Conservation (phyloP, 2,888 invertebrate species). For the Merodon equestris region DNA sequence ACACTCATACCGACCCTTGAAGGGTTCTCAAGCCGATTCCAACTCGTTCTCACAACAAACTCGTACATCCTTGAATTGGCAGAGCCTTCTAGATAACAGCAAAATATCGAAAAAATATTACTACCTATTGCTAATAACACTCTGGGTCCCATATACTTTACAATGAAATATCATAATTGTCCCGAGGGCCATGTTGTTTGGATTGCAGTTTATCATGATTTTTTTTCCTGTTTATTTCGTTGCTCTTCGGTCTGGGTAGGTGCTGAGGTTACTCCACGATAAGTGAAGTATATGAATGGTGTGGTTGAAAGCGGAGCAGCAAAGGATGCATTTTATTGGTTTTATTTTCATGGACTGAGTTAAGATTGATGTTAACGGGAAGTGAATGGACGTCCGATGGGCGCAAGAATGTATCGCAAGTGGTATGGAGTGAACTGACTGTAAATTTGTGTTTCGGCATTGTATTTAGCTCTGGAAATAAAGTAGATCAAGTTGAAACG, state of each 20-base stretch:
- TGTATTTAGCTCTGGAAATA: slow-evolving; percentile 54
- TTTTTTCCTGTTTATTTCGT: slow-evolving; percentile 12
- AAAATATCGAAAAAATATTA: slow-evolving; percentile 30
- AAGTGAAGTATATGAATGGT: slow-evolving; percentile 17
- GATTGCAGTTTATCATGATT: slow-evolving; percentile 74
- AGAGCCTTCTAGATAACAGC: slow-evolving; percentile 52
- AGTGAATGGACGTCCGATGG: slow-evolving; percentile 72
- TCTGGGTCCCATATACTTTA: slow-evolving; percentile 76
- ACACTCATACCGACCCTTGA: slow-evolving; percentile 4
- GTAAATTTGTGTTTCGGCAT: slow-evolving; percentile 43
- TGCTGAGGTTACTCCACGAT: slow-evolving; percentile 36
- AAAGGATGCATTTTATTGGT: slow-evolving; percentile 33
- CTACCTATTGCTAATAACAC: slow-evolving; percentile 62
- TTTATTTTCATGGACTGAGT: slow-evolving; percentile 29
- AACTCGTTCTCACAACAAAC: slow-evolving; percentile 29
- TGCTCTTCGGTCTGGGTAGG: slow-evolving; percentile 26
- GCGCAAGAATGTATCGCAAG: slow-evolving; percentile 22
- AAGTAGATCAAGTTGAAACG: slow-evolving; percentile 61
- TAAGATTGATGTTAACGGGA: slow-evolving; percentile 79
- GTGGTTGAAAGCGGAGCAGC: slow-evolving; percentile 16
- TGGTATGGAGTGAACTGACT: slow-evolving; percentile 9
- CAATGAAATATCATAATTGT: slow-evolving; percentile 79
- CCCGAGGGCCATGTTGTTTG: slow-evolving; percentile 78
- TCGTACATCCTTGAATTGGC: background rate
- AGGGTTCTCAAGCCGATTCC: slow-evolving; percentile 7